phyloP scores from a whole-genome alignment of 2,113 vertebrate species.

The Prolemur simus region DNA sequence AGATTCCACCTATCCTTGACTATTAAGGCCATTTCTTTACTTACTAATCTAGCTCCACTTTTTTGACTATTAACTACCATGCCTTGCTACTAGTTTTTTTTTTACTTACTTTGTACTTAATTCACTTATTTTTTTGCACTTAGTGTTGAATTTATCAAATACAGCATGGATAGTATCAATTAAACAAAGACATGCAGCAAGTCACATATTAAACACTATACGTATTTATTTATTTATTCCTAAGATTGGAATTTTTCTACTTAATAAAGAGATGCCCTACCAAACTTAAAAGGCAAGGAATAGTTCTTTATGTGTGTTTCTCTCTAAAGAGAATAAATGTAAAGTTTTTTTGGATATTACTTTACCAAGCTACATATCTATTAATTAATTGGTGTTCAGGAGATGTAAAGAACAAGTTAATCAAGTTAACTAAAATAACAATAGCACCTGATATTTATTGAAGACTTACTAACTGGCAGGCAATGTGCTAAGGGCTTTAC shows the following conservation, averaged over 20 bases:
- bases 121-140: neutral
- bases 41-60: neutral
- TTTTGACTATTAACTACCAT: neutral
- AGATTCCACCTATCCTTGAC: neutral
- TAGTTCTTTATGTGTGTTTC: neutral
- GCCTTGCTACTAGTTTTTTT: neutral
- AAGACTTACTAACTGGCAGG: neutral
- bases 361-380: neutral
- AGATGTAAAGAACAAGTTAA: constrained; percentile 21
- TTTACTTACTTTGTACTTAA: neutral
- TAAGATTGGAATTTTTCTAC: neutral
- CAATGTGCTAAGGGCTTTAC: neutral
- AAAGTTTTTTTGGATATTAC: neutral
- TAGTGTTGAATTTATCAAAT: constrained; percentile 8
- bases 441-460: neutral
- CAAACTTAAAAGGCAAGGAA: neutral
- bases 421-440: neutral
- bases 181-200: neutral
- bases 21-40: neutral
- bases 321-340: neutral
- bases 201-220: neutral
- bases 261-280: neutral
- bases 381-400: neutral
- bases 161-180: neutral
- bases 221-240: neutral